Evolutionary conservation across 64 coral and sea anemone genomes (phyloP), one percentile per base, ranked within the genome.

Genomic region (Catalaphyllia jardinei): DNA sequence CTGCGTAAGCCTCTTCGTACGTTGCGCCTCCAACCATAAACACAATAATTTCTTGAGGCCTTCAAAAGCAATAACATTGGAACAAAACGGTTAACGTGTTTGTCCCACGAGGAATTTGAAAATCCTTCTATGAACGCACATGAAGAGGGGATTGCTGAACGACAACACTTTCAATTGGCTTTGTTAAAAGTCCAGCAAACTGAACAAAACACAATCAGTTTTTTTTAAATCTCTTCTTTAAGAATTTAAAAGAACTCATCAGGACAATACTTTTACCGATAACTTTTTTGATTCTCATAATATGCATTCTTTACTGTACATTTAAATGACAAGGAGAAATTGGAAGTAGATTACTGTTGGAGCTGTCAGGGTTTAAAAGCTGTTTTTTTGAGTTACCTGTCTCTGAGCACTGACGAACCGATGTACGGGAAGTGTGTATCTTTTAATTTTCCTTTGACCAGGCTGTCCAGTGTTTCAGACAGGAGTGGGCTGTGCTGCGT

Each of bases 11-110:
- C 79, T 98, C 96, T 72, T 98, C 96, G 76, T 98, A 98, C 4
- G 96, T 98, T 15, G 90, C 90, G 75, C 96, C 96, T 35, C 96
- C 96, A 18, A 98, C 82, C 59, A 98, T 95, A 29, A 98, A 98
- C 27, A 98, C 87, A 39, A 98, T 93, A 19, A 98, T 88, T 83
- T 98, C 96, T 86, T 98, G 96, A 13, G 96, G 96, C 67, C 96
- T 98, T 78, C 10, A 50, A 67, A 63, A 74, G 31, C 75, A 52
- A 93, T 18, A 29, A 24, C 4, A 89, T 30, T 75, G 29, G 62
- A 89, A 6, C 14, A 92, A 51, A 19, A 78, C 54, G 54, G 15
- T 14, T 1, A 57, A 57, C 15, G 15, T 1, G 15, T 57, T 57
- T 57, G 10, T 14, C 11, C 54, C 54, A 10, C 1, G 1, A 12